Evolutionary conservation across 2,888 invertebrate genomes (phyloP), one percentile per base, ranked within the genome.

Genomic region (Oithona nana): DNA sequence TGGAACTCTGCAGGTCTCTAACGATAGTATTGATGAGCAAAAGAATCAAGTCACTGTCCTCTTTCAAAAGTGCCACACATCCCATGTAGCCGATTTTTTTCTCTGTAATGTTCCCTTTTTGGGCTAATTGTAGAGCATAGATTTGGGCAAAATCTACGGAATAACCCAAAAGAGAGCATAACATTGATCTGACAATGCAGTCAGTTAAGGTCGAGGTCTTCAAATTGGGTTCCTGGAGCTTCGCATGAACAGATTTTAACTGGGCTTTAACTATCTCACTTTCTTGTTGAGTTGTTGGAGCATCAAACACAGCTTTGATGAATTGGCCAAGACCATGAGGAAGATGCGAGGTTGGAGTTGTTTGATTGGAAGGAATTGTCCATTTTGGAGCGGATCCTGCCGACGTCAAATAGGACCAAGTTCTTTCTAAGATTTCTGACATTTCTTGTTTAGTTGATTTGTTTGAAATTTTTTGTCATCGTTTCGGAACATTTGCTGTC

Each of bases 21-120:
- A 59, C n/a, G 22, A 59, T 59, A 11, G 59, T 59, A 28, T 59
- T 59, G 49, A 59, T 49, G 6, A 59, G 26, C 13, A 59, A n/a
- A n/a, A 59, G 26, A 49, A 48, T 59, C n/a, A 59, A 28, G 16
- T 59, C 59, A 22, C 50, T 24, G 2, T 39, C 6, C 28, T 59
- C 59, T 50, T 48, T 22, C 6, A 59, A 22, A 1, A 59, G 28
- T 4, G 28, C 22, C 4, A 49, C 50, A 29, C 48, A 59, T 8
- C 28, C 49, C 28, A 59, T 13, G 50, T 59, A 59, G 8, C 59
- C 59, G 13, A 59, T 59, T 50, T 59, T 59, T 1, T 49, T 39
- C 11, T 48, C 48, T 6, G 26, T n/a, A 48, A 59, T 22, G 20
- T 16, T 24, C 6, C 59, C 59, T 50, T 59, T 59, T 28, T 59